Evolutionary conservation across 2,888 invertebrate species (phyloP), one percentile per base, ranked within the genome.

Genomic region (Tetramorium bicarinatum): DNA sequence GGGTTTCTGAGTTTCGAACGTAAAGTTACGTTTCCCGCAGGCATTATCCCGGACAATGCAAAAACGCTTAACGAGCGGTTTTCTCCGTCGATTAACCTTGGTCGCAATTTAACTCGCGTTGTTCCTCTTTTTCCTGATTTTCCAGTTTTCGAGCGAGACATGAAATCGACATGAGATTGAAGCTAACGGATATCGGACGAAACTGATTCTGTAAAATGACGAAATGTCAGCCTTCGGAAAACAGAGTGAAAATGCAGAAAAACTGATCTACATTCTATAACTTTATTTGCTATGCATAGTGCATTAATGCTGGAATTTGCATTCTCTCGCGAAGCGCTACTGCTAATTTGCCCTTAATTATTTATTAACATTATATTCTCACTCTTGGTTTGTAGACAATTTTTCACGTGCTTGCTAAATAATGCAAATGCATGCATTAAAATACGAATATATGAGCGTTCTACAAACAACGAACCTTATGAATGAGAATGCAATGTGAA

Each of bases 351-450:
- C 3, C 15, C 13, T 77, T 66, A 41, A 54, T 54, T 77, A 67
- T 56, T 15, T 56, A n/a, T 44, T 56, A 67, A 47, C 21, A 15
- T 38, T 47, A 61, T 34, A 21, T 21, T 34, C 1, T 34, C 6
- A 15, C 41, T 52, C 18, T 47, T 38, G n/a, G 15, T 38, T 75
- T 47, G 29, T 44, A 34, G 56, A 34, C 41, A 69, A 69, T 29
- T 67, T 67, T 44, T 29, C 29, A 54, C 34, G 44, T 67, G 18
- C 56, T 56, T 4, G 21, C 4, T 79, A 21, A 59, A 59, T 44
- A 79, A 59, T 71, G 71, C 21, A 79, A 79, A 61, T 71, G 4
- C 11, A 34, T 21, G 25, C 71, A 59, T 71, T 71, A 47, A 59
- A 71, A 59, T 59, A 38, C 18, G 18, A 47, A 44, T 44, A 34